Base-by-base conservation (phyloP, 1,140 invertebrate species). In the Colletes latitarsis region DNA sequence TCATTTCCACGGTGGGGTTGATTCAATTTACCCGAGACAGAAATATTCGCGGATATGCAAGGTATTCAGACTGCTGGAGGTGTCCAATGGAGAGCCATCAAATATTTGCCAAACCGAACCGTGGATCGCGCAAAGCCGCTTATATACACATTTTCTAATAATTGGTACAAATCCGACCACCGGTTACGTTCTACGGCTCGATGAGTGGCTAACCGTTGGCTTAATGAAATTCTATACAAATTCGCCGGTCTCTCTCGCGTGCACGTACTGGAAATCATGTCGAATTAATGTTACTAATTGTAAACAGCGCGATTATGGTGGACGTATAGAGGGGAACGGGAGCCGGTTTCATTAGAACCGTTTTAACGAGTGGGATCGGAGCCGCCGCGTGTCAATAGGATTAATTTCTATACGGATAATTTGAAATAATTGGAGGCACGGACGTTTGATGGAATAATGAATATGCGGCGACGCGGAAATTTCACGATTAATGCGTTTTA, bases 171-270 rank as follows among this genome's bases (percentile, higher is more conserved):
- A 87, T 87, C 86, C 82, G 75, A 87, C 86, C 86, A 70, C 85
- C 74, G 85, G 86, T 87, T 87, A 87, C 78, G 86, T 87, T 87
- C 85, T 81, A 87, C 71, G 85, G 86, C 72, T 86, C 86, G 85
- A 78, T 76, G 77, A 87, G 86, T 86, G 86, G 86, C 77, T 87
- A 87, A 87, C 86, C 86, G 78, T 84, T 82, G 86, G 85, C 85
- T 87, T 87, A 86, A 87, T 87, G 86, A 87, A 87, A 87, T 87
- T 87, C 86, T 77, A 87, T 87, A 86, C 85, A 84, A 85, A 64
- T 77, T 66, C 77, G 68, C 72, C 69, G 71, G 53, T 58, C 74
- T 79, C 79, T 75, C 71, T 76, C 76, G 75, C 74, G 69, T 77
- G 86, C 72, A 68, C 82, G 78, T 64, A 84, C 81, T 83, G 82